Conservation (phyloP, 2,888 invertebrate species). For the Caenorhabditis uteleia region DNA sequence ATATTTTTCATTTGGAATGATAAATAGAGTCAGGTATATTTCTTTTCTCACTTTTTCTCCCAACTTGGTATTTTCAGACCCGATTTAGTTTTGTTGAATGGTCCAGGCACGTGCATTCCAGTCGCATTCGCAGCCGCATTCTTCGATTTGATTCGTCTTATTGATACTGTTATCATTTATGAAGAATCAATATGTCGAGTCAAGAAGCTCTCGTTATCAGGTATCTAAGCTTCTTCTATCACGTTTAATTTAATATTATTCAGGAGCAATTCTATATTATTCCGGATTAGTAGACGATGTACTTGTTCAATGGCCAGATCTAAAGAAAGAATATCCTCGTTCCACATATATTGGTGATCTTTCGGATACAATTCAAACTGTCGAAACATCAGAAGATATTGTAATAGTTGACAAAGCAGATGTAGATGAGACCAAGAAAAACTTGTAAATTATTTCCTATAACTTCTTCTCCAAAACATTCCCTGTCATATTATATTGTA, state of each 20-base stretch:
- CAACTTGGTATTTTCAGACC: constrained; percentile 73
- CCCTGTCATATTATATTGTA: too few relatives aligned
- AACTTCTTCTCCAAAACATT: too few relatives aligned
- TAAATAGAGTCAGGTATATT: constrained; percentile 76
- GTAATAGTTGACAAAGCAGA: too few relatives aligned
- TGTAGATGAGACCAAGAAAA: too few relatives aligned
- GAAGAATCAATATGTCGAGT: constrained; percentile 95
- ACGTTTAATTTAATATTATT: background rate
- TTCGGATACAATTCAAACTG: too few relatives aligned
- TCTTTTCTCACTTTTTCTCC: constrained; percentile 72
- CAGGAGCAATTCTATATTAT: constrained; percentile 78
- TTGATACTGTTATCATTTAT: constrained; percentile 78
- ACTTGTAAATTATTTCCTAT: too few relatives aligned
- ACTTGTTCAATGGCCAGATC: constrained; percentile 89
- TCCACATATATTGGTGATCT: constrained; percentile 34
- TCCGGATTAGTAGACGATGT: constrained; percentile 82
- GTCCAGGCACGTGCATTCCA: constrained; percentile 95
- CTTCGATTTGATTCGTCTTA: constrained; percentile 73
- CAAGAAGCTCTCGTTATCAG: constrained; percentile 84
- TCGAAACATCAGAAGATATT: too few relatives aligned
- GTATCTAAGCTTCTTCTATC: constrained; percentile 72
- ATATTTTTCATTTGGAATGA: constrained; percentile 77
- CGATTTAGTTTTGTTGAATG: constrained; percentile 85
- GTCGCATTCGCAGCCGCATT: constrained; percentile 82
- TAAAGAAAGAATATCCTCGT: constrained; percentile 77